Evolutionary conservation across 2,797 vertebrate genomes (phyloP).

Genomic region (Falco cherrug): DNA sequence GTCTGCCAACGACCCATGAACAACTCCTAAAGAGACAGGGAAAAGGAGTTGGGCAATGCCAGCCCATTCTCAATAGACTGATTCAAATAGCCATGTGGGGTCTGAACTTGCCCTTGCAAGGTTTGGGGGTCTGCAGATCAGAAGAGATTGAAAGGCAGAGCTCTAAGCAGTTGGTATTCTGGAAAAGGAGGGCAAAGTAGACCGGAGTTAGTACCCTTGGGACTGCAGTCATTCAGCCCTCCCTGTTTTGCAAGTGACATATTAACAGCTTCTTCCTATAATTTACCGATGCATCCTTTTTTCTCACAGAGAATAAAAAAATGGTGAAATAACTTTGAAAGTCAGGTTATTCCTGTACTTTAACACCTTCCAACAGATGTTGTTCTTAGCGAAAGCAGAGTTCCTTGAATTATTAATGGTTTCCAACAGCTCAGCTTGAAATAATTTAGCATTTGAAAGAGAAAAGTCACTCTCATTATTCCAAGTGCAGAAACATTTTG

Average conservation of each 20-base stretch:
- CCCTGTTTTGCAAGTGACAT: neutral
- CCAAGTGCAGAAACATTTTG: conserved; percentile 63
- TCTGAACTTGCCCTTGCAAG: neutral
- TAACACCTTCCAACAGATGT: conserved; percentile 65
- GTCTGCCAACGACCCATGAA: neutral
- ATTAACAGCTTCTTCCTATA: neutral
- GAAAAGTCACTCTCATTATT: conserved; percentile 68
- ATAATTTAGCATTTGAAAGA: conserved; percentile 76
- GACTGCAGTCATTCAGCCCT: neutral
- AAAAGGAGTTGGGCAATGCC: neutral
- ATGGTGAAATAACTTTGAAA: conserved; percentile 51
- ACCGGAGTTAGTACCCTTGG: neutral
- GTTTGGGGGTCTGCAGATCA: neutral
- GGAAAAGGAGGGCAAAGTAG: neutral
- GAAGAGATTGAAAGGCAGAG: neutral
- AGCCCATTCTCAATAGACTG: neutral
- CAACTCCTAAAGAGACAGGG: neutral
- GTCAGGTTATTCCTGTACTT: conserved; percentile 33
- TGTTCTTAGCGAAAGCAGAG: conserved; percentile 61
- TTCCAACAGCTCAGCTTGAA: conserved; percentile 72
- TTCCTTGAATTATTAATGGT: conserved; percentile 73
- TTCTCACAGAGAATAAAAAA: neutral
- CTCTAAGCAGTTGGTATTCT: neutral
- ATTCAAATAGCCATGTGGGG: neutral
- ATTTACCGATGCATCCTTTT: neutral